Evolutionary conservation across 1,140 invertebrate genomes (phyloP), one percentile per base, ranked within the genome.

Genomic region (Nautilus pompilius): DNA sequence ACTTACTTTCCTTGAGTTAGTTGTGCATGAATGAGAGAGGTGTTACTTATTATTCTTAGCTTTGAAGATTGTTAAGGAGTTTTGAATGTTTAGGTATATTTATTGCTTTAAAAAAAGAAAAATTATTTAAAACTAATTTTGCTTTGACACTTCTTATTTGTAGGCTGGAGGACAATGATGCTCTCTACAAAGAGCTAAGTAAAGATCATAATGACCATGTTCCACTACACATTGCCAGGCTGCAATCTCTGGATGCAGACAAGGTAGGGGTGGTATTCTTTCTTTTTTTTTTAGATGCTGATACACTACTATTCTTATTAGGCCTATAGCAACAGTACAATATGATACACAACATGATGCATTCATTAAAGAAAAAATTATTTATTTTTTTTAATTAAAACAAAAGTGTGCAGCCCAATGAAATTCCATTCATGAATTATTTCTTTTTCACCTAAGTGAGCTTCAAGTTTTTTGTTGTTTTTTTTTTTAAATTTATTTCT

Each of bases 131-230:
- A 15, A 1, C 13, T 41, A 41, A 15, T 41, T 41, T n/a, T 41
- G 13, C n/a, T 26, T 28, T 53, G 26, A 28, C 29, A 6, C 17
- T 20, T 22, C 33, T 55, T 15, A 41, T 22, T 69, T 70, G 8
- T 61, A 78, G 76, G 51, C 29, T 78, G 5, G 73, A 75, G 6
- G 34, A 69, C 26, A 71, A 74, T 17, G 63, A 78, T 34, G 56
- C 72, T 33, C 74, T 95, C 26, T 97, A 91, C 79, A 87, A 90
- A 62, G 90, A 93, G 71, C 75, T 95, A 41, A 79, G 86, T 49
- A 82, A 86, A 48, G 85, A 87, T 46, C 89, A 89, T 82, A 88
- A 89, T 10, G 88, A 89, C 60, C 88, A 91, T 84, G 78, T 93
- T 22, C 88, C 89, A 3, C 83, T 91, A 3, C 89, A 93, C 79